Percentiles rank a stretch among this genome's conserved stretches.
Conservation (phyloP, 1,140 invertebrate species). For the Leptinotarsa defecta region DNA sequence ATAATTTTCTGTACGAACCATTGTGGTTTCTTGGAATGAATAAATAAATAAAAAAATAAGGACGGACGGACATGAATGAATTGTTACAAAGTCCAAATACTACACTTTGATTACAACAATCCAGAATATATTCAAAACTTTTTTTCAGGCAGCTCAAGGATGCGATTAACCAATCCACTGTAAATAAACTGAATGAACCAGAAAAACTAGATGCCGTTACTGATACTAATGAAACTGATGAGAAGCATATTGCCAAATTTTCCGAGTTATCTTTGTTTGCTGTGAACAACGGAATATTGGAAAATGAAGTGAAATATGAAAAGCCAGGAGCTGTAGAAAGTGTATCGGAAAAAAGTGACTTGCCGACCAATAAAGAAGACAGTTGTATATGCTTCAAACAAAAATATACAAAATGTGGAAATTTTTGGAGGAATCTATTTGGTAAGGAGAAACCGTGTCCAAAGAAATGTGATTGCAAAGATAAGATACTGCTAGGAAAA, state of each 20-base stretch:
- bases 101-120: neutral
- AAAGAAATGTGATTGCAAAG: neutral
- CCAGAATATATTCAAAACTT: neutral
- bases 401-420: neutral
- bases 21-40: too few relatives aligned
- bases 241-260: neutral
- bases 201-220: neutral
- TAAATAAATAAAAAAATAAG: too few relatives aligned
- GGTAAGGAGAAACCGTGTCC: neutral
- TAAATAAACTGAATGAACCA: neutral
- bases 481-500: neutral
- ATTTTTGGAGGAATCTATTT: neutral
- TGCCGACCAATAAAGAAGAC: neutral
- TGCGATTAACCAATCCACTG: neutral
- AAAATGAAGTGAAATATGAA: neutral
- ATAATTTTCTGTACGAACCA: too few relatives aligned
- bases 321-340: neutral
- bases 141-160: neutral
- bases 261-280: neutral
- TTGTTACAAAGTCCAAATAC: neutral
- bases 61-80: too few relatives aligned
- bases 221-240: neutral
- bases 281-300: neutral
- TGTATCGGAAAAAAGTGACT: neutral
- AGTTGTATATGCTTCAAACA: neutral